Evolutionary conservation across 2,113 vertebrate species (phyloP).

Genomic region (Myotis davidii): DNA sequence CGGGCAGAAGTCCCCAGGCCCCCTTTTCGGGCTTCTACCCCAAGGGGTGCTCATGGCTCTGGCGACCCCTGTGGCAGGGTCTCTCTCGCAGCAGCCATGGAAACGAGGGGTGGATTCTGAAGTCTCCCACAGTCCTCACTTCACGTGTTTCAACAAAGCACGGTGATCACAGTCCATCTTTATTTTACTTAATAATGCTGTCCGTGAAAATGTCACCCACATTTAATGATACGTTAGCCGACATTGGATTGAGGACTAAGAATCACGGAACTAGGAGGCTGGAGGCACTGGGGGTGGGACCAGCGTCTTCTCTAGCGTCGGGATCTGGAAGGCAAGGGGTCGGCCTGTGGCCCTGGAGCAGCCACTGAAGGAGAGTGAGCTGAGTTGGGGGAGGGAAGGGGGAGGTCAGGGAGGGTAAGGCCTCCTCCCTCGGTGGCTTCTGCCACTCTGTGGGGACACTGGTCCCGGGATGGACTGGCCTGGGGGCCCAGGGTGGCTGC

Average conservation of each 20-base stretch:
- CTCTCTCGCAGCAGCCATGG: not conserved
- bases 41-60: too few relatives aligned
- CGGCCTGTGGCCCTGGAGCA: not conserved
- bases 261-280: not conserved
- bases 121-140: not conserved
- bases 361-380: not conserved
- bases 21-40: not conserved
- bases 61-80: accelerated
- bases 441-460: not conserved
- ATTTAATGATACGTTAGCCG: not conserved
- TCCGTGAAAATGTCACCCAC: not conserved
- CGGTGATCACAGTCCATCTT: not conserved
- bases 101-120: not conserved
- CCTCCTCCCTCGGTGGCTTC: not conserved
- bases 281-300: not conserved
- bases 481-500: not conserved
- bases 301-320: not conserved
- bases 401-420: too few relatives aligned
- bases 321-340: not conserved
- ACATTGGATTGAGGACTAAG: not conserved
- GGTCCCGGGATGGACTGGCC: not conserved
- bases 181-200: not conserved
- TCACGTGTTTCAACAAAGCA: not conserved
- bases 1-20: not conserved
- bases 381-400: not conserved